Base-by-base conservation (phyloP, 2,113 vertebrate species). In the Chloropsis cyanopogon region DNA sequence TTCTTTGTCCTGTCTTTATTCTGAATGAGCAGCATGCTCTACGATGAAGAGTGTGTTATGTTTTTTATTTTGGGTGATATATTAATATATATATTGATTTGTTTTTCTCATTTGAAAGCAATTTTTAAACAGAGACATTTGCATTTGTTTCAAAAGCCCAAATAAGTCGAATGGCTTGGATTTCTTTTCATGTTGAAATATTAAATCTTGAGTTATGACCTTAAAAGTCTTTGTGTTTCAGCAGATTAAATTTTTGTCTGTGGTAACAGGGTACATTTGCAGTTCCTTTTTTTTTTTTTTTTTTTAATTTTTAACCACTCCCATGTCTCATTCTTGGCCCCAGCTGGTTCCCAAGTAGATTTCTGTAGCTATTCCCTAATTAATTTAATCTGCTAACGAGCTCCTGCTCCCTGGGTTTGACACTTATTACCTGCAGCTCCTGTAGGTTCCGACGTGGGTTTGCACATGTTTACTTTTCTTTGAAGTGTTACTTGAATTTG, bases 401-500 rank as follows among this genome's bases (percentile, higher is more conserved):
- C 57, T 8, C 70, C 75, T 19, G 81, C 68, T 65, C 7, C 42
- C 0, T 61, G 7, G 10, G 17, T 42, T 31, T 41, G 89, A 76
- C 82, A 35, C 63, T 18, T 16, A 5, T 4, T 42, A 19, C 97
- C 64, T 5, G 80, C 60, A 86, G 87, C 42, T 68, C 59, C 12
- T 52, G 70, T 54, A 61, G 97, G 83, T 82, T 63, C 24, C 18
- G 11, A 12, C 66, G 94, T 94, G 35, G 95, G 93, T 98, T 98
- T 98, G 97, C 97, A 97, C 97, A 97, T 76, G 46, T 95, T 96
- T 93, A 93, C 95, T 92, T 93, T 96, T 49, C 63, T 95, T 96
- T 96, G 94, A 97, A 97, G 95, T 97, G 96, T 97, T 97, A 97
- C 97, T 98, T 98, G 98, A 98, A 97, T 96, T 54, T 28, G 46